Conservation (phyloP, 2,888 invertebrate species). For the Orchesella flavescens region DNA sequence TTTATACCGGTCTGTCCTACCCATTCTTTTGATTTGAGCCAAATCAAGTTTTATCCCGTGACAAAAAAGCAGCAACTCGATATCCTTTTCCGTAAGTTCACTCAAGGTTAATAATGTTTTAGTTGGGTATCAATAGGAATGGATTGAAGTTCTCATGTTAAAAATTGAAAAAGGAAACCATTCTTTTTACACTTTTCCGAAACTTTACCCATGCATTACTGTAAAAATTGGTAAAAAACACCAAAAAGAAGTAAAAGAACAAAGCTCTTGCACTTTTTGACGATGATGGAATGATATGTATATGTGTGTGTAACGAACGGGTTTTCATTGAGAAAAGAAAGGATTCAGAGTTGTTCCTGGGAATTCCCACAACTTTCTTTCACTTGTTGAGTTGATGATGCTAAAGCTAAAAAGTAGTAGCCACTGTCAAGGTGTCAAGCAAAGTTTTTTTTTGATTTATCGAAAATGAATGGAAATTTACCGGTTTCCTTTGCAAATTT, state of each 20-base stretch:
- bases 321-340: slow-evolving; percentile 12
- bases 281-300: slow-evolving; percentile 3
- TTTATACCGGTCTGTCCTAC: not conserved
- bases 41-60: no score
- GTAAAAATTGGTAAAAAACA: not conserved
- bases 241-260: slow-evolving; percentile 23
- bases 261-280: not conserved
- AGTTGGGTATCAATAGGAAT: not conserved
- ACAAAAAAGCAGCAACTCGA: slow-evolving; percentile 1
- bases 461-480: slow-evolving; percentile 5
- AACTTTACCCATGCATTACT: slow-evolving; percentile 29
- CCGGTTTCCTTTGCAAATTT: not conserved
- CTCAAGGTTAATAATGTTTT: slow-evolving; percentile 7
- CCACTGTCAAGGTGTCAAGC: not conserved
- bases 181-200: slow-evolving; percentile 8
- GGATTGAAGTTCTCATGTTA: no score
- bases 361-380: slow-evolving; percentile 39
- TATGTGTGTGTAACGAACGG: slow-evolving; percentile 27
- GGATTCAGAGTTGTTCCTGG: not conserved
- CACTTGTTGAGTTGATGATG: not conserved
- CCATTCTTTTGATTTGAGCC: no score
- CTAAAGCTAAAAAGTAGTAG: slow-evolving; percentile 3
- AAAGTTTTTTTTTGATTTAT: slow-evolving; percentile 10
- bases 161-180: not conserved
- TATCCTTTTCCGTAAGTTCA: slow-evolving; percentile 17